Evolutionary conservation across 2,888 invertebrate genomes (phyloP), one percentile per base, ranked within the genome.

Genomic region (Drosophila mulleri): DNA sequence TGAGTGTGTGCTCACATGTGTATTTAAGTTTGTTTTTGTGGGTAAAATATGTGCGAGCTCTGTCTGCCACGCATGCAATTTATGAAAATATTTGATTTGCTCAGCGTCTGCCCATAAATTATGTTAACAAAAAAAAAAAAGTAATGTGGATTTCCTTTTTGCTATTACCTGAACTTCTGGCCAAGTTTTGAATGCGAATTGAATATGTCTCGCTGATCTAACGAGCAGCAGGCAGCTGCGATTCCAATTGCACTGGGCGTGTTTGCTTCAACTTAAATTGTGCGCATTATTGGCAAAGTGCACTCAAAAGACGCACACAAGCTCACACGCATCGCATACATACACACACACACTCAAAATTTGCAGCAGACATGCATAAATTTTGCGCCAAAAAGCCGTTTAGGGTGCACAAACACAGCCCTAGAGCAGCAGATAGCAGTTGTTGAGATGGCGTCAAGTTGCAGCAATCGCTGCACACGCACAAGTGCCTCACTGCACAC

Each of bases 201-300:
- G 68, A 72, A 72, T 68, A 29, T 70, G 56, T 20, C 48, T 29
- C 61, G 58, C 62, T 29, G 65, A 71, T 57, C 52, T 47, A 58
- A 32, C 72, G 18, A 45, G 44, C 60, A 52, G 37, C 62, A 42
- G 20, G 54, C 32, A 18, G 44, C 66, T 68, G 69, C 54, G 69
- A 66, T 71, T 52, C 69, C 70, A 74, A 75, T 68, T 68, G 72
- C 57, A 73, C 64, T 71, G 75, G 66, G 59, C 60, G 61, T 80
- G 72, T 80, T 83, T 88, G 83, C 82, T 64, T 45, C 72, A 78
- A 80, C 85, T 86, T 84, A 86, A 86, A 86, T 87, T 86, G 86
- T 84, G 88, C 89, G 88, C 88, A 84, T 86, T 89, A 89, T 86
- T 89, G 85, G 83, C 89, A 82, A 67, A 89, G 87, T 85, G 88